Evolutionary conservation across 2,797 vertebrate genomes (phyloP).

Genomic region (Todus mexicanus): DNA sequence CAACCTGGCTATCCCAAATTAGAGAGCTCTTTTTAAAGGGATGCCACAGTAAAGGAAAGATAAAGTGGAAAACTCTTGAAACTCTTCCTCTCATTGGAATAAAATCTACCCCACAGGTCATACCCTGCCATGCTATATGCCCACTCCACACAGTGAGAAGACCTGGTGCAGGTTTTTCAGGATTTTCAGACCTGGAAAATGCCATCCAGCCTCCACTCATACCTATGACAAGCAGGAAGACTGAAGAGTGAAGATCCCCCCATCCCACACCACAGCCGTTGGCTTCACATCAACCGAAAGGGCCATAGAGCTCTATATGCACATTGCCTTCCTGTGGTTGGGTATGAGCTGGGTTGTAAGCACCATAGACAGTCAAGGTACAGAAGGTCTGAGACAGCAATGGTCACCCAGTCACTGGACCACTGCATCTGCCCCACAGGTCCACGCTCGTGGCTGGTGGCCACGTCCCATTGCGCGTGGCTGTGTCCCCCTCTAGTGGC

Average conservation of each 20-base stretch:
- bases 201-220: not conserved
- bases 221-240: fast-evolving
- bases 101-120: not conserved
- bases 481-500: constrained; percentile 65
- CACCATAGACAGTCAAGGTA: fast-evolving
- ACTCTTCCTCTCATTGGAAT: not conserved
- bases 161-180: not conserved
- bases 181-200: not conserved
- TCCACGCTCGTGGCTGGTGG: not conserved
- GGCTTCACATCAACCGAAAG: not conserved
- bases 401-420: not conserved
- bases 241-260: not conserved
- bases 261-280: not conserved
- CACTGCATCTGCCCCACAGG: not conserved
- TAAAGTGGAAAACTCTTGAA: not conserved
- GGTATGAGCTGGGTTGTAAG: not conserved
- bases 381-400: fast-evolving
- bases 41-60: not conserved
- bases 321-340: fast-evolving
- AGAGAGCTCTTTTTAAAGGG: not conserved
- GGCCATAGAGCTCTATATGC: fast-evolving
- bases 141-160: not conserved
- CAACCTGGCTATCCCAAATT: not conserved
- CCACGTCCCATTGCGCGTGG: not conserved
- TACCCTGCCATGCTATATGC: not conserved